Evolutionary conservation across 2,113 vertebrate genomes (phyloP), one percentile per base, ranked within the genome.

Genomic region (Acanthochromis polyacanthus): DNA sequence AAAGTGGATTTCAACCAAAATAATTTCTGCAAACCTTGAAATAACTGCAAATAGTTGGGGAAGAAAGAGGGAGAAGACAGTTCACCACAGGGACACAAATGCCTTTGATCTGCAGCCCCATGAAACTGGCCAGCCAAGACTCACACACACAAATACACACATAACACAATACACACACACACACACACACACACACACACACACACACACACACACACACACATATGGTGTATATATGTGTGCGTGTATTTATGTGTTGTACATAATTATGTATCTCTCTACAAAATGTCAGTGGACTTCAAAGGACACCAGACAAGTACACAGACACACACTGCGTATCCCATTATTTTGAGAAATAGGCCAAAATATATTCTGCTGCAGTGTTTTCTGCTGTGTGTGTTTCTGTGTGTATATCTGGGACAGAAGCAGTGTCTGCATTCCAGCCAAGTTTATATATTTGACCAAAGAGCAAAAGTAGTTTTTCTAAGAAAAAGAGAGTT

Each of bases 211-310:
- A 30, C 14, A 59, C 48, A 56, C 10, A 70, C 45, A 57, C 65
- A 58, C 40, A n/a, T 7, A 22, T 11, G 19, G 36, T 30, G 32
- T 17, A 14, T 67, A 19, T 0, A 10, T 36, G 30, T 50, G 62
- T 66, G 20, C 20, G 30, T 38, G 25, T 40, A 57, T 48, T 10
- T 43, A 2, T 36, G 65, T 55, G 57, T 55, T 69, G 56, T 38
- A 63, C 67, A 79, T 87, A 82, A 89, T 89, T 76, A 74, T 82
- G 57, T 63, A 63, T 82, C 63, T 81, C 57, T 68, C 73, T 30
- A 55, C 75, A 79, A 86, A 91, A 88, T 85, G 83, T 83, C 82
- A 81, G 75, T 40, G 65, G 64, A 91, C 88, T 85, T 91, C 90
- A 90, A 90, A 91, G 77, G 77, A 85, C 76, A 86, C 71, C 81